Base-by-base conservation (phyloP, 2,888 invertebrate genomes). In the Psylliodes chrysocephalus region DNA sequence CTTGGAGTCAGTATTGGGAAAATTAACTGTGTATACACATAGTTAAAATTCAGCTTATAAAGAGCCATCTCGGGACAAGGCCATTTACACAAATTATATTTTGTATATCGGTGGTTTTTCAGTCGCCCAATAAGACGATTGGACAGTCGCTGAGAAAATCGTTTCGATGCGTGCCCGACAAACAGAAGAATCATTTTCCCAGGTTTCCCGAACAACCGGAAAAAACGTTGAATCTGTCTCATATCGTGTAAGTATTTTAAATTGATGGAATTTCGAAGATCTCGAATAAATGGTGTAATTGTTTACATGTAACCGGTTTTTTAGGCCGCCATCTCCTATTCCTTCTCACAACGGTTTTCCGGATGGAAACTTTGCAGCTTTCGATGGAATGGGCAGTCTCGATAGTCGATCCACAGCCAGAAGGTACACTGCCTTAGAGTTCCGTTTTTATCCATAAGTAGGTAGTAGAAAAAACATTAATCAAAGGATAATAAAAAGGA, bases 141-240 rank as follows among this genome's bases (percentile, higher is more conserved):
- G 95, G 98, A 38, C 96, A 97, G 83, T 96, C 97, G 28, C 86
- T 98, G 66, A 90, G 97, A 77, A 98, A 98, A 84, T 97, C 97
- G 75, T 95, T 98, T 84, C 93, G 97, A 76, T 98, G 98, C 84
- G 95, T 97, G 72, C 98, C 98, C 57, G 94, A 94, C 80, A 93
- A 95, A 75, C 90, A 91, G 73, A 90, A 92, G 75, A 87, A 87
- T 76, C 89, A 87, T 77, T 86, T 95, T 78, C 95, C 96, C 71
- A 88, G 93, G 73, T 96, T 96, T 85, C 96, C 95, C 14, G 96
- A 96, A 80, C 93, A 92, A 78, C 96, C 96, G 0, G 96, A 97
- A 82, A 92, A 96, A 80, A 95, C 96, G 1, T 86, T 98, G 72
- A 96, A 98, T 84, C 87, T 98, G 33, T 93, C 96, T 66, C 97